Base-by-base conservation (phyloP, 2,888 invertebrate genomes). In the Amiota mariae region DNA sequence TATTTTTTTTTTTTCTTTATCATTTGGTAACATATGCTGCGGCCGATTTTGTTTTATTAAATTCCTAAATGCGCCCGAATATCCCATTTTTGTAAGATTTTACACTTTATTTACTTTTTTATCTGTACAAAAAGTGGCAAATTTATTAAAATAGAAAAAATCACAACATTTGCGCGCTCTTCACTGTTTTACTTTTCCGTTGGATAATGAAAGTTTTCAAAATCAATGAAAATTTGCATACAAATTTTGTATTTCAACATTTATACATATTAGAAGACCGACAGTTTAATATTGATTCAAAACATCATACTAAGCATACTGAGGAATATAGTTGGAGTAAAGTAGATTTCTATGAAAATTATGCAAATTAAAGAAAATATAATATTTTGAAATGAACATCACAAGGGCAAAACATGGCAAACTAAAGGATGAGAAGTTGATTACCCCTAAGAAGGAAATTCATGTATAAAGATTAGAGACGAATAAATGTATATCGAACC, bases 41-140 rank as follows among this genome's bases (percentile, higher is more conserved):
- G 66, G 49, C 36, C 20, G 66, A 48, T 66, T 18, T 59, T n/a
- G 46, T 63, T 66, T 66, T 36, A 66, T 66, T 66, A 66, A 66
- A 66, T 46, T 47, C 66, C 3, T 36, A 36, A 36, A 36, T 36
- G 36, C 36, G 36, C 36, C 6, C 36, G 6, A 36, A 36, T 36
- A 2, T 36, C 36, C 36, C 24, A 20, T 59, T 59, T 57, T 57
- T 57, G 10, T 57, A 18, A 11, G 9, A 11, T 11, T 59, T 59
- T 15, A 20, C 59, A n/a, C 12, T 59, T 59, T 11, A 20, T 2
- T 24, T 24, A 2, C 24, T 1, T 59, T 59, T 18, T 18, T 59
- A 18, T 8, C 18, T 59, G 10, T 18, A 11, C 20, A 59, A 59
- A 24, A 36, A 36, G 36, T 36, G 20, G 59, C 59, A 59, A 59